Percentiles rank a stretch among this genome's conserved stretches.
phyloP scores from a whole-genome alignment of 2,797 vertebrate species.

The Loris lydekkerianus region DNA sequence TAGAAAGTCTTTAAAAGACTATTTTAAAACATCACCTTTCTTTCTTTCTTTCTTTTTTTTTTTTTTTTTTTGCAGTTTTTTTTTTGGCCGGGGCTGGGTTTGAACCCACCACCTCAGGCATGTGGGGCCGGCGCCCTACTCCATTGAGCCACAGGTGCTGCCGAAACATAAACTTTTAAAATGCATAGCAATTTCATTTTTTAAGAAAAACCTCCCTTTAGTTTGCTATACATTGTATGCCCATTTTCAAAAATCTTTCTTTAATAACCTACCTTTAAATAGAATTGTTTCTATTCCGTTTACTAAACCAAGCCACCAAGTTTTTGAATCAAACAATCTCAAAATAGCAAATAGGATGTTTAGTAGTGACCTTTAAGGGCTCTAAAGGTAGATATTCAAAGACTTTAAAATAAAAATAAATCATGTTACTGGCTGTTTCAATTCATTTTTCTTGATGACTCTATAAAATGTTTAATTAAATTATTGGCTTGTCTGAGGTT shows the following conservation, averaged over 20 bases:
- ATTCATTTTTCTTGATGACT: constrained; percentile 39
- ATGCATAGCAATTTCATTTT: not conserved
- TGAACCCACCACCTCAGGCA: too few species aligned
- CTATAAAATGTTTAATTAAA: constrained; percentile 45
- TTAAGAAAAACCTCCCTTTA: not conserved
- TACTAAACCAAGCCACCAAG: not conserved
- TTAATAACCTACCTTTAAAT: not conserved
- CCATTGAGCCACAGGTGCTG: too few species aligned
- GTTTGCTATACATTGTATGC: not conserved
- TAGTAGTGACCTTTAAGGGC: not conserved
- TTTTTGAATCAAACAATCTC: not conserved
- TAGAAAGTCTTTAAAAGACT: not conserved
- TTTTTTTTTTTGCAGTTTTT: too few species aligned
- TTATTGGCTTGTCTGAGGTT: not conserved
- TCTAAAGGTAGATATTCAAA: constrained; percentile 41
- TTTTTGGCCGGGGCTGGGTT: too few species aligned
- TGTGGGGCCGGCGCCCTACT: too few species aligned
- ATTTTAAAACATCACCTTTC: not conserved
- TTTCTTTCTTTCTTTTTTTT: too few species aligned
- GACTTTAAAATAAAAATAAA: constrained; percentile 14
- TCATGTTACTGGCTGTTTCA: not conserved
- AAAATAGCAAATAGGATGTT: not conserved
- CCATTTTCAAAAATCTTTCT: not conserved
- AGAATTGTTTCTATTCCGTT: not conserved
- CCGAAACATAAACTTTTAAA: not conserved